These are phyloP conservation scores for Xiphorhynchus erythropygius DNA, from an alignment of 2,797 vertebrate species.

Conservation along the genomic window DNA sequence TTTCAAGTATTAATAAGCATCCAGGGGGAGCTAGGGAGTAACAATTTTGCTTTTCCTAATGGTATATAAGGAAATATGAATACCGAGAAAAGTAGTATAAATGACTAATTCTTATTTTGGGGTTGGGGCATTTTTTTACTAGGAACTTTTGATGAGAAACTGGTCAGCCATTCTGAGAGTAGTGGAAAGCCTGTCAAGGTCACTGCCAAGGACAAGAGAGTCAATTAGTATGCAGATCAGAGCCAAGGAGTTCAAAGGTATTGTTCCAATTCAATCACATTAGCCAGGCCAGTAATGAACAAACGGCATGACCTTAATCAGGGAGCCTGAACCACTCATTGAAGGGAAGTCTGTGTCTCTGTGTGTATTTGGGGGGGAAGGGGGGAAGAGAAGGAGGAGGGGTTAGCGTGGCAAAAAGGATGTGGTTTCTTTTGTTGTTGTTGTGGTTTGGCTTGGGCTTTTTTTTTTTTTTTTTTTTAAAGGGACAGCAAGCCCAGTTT, in stretches of 20 bases:
- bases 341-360: constrained; percentile 49
- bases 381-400: constrained; percentile 2
- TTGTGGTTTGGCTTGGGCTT: background rate
- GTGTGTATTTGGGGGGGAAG: background rate
- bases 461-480: background rate
- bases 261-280: constrained; percentile 96
- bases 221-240: constrained; percentile 97
- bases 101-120: constrained; percentile 53
- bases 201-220: constrained; percentile 87
- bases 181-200: constrained; percentile 82
- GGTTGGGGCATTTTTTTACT: constrained; percentile 2
- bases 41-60: constrained; percentile 50
- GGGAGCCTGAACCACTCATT: constrained; percentile 71
- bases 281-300: constrained; percentile 90
- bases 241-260: constrained; percentile 90
- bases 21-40: constrained; percentile 82
- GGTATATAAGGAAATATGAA: constrained; percentile 45
- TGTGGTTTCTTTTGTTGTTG: constrained; percentile 63
- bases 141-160: constrained; percentile 73
- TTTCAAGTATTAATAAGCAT: constrained; percentile 65
- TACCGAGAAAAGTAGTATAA: constrained; percentile 50
- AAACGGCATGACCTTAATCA: constrained; percentile 91
- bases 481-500: background rate
- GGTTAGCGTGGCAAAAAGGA: constrained; percentile 31
- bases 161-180: constrained; percentile 69